Evolutionary conservation across 2,113 vertebrate species (phyloP), one percentile per base, ranked within the genome.

Genomic region (Nematolebias whitei): DNA sequence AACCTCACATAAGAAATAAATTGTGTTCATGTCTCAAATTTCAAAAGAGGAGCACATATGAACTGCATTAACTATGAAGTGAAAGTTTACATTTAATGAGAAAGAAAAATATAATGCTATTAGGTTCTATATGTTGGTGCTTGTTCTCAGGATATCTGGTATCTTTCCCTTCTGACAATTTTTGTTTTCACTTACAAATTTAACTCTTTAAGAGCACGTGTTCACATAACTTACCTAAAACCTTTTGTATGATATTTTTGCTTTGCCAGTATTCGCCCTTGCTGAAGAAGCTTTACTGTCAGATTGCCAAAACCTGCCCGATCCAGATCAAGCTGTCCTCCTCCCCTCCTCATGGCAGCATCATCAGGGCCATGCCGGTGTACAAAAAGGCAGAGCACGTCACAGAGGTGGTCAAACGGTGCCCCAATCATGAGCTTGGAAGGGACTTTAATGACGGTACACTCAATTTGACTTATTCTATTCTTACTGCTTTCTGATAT

Each of bases 301-400:
- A 99, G 82, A 99, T 99, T 0, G 96, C 98, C 53, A 99, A 99
- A 85, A 99, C 98, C 0, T 99, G 98, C 5, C 98, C 98, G 40
- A 98, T 99, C 90, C 98, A 99, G 91, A 93, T 98, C 92, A 98
- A 98, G 81, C 93, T 99, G 66, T 92, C 95, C 23, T 89, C 91
- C 0, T 89, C 92, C 0, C 96, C 98, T 0, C 97, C 98, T 0
- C 95, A 95, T 0, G 97, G 95, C 82, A 96, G 96, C 32, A 92
- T 95, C 68, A 89, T 99, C 85, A 92, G 97, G 22, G 97, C 96
- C 82, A 98, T 99, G 98, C 97, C 98, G 0, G 88, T 99, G 77
- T 99, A 98, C 91, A 99, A 99, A 87, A 99, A 99, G 87, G 97
- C 98, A 0, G 97, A 99, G 74, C 98, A 99, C 0, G 96, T 99